Percentiles rank a stretch among this genome's conserved stretches.
Conservation (phyloP, 2,797 vertebrate genomes). For the Spea hammondii region DNA sequence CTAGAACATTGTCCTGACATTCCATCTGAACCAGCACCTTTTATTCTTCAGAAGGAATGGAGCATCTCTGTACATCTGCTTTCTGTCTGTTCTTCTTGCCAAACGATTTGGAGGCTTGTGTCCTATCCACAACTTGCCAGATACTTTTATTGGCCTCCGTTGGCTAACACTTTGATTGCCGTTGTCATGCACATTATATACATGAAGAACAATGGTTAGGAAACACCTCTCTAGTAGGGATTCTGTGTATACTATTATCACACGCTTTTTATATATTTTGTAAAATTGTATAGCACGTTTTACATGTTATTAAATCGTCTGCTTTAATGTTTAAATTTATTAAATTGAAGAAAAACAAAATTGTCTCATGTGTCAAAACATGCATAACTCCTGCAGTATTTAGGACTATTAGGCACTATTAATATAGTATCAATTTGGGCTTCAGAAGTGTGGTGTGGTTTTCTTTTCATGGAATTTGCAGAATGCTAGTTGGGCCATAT, state of each 20-base stretch:
- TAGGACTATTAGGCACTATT: too few relatives aligned
- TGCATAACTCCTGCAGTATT: too few relatives aligned
- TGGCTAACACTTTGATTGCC: constrained; percentile 62
- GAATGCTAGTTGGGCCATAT: too few relatives aligned
- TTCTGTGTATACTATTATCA: constrained; percentile 77
- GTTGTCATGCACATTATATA: constrained; percentile 78
- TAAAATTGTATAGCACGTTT: constrained; percentile 80
- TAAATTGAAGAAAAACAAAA: constrained; percentile 44
- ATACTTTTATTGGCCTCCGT: neutral
- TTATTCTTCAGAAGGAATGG: constrained; percentile 41
- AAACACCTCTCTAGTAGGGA: constrained; percentile 70
- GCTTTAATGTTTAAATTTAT: constrained; percentile 68
- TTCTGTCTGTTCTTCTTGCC: neutral
- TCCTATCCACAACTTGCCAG: constrained; percentile 2
- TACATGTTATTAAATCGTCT: constrained; percentile 77
- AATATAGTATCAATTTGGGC: too few relatives aligned
- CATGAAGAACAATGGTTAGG: constrained; percentile 77
- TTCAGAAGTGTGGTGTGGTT: too few relatives aligned
- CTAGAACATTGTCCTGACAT: constrained; percentile 28
- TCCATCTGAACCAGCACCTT: constrained; percentile 49
- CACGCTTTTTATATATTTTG: constrained; percentile 74
- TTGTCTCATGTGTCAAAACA: neutral
- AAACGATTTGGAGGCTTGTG: constrained; percentile 13
- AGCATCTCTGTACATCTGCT: constrained; percentile 21
- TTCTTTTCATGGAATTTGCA: too few relatives aligned